Evolutionary conservation across 2,888 invertebrate genomes (phyloP), one percentile per base, ranked within the genome.

Genomic region (Dioctria rufipes): DNA sequence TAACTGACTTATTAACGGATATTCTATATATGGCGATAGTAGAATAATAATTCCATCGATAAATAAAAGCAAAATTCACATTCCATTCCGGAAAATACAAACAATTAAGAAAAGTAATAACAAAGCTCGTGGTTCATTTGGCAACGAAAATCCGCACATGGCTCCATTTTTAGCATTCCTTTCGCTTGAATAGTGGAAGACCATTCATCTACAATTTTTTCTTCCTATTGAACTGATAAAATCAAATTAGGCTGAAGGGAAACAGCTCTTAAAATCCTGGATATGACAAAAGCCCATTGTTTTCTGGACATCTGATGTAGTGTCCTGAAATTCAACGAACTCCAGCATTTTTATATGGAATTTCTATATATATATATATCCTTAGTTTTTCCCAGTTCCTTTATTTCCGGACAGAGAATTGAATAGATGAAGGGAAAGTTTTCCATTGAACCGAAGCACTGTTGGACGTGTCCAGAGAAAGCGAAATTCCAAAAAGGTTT

Each of bases 211-310:
- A 58, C 51, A 66, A 66, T 77, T 77, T 25, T 71, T 77, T 77
- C 77, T 63, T 63, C 63, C 63, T 77, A 63, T 78, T 78, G 78
- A 78, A 42, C 78, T 67, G 78, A 78, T 78, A 78, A 78, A 78
- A 78, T 67, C 67, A 78, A 78, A 78, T 78, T 78, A 78, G 42
- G 66, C 54, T 42, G 43, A 54, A 67, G 37, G 25, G 66, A 78
- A 78, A 66, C 40, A 66, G 51, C 37, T 49, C 63, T 77, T 13
- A 51, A 77, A 63, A 49, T 63, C 77, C 63, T 49, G 46, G 46
- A 39, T 77, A 77, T 77, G 77, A 77, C 77, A 77, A 77, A 77
- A 63, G 63, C 63, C 63, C 40, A 77, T 77, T 77, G 77, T 77
- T 77, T 77, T 63, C 63, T 63, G 63, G 63, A 63, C 77, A 77